These are phyloP conservation scores for Clitarchus hookeri DNA, from an alignment of 2,888 invertebrate genomes.

Conservation along the genomic window DNA sequence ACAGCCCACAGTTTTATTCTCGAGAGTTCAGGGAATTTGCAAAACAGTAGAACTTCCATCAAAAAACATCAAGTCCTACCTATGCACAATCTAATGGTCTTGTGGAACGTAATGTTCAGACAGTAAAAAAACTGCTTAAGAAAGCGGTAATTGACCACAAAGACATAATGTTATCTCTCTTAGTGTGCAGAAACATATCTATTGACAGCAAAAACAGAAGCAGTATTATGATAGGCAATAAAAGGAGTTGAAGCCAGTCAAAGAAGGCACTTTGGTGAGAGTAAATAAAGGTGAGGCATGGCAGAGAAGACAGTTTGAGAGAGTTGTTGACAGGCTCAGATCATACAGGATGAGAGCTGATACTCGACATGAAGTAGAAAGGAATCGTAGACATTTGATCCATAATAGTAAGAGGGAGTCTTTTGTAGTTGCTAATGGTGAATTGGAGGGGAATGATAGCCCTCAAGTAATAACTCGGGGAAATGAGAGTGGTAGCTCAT, in stretches of 20 bases:
- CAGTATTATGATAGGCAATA: background rate
- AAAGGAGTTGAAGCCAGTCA: background rate
- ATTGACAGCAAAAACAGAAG: constrained; percentile 6
- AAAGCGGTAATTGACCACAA: background rate
- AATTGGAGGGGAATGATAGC: background rate
- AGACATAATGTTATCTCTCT: no score
- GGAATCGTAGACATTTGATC: background rate
- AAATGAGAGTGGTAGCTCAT: background rate
- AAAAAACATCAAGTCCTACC: background rate
- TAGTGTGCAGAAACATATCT: no score
- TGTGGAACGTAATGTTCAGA: background rate
- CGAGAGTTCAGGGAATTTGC: background rate
- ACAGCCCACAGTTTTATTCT: background rate
- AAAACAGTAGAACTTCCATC: background rate
- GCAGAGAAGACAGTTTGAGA: background rate
- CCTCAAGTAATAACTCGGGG: background rate
- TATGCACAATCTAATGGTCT: background rate
- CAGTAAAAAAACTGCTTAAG: background rate
- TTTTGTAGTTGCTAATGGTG: background rate
- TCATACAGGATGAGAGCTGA: background rate
- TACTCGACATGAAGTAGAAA: background rate
- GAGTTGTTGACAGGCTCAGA: background rate
- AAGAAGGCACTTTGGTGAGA: background rate
- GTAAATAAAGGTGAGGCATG: background rate
- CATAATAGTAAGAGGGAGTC: background rate